phyloP scores from a whole-genome alignment of 2,888 invertebrate species.

The Morpho helenor region DNA sequence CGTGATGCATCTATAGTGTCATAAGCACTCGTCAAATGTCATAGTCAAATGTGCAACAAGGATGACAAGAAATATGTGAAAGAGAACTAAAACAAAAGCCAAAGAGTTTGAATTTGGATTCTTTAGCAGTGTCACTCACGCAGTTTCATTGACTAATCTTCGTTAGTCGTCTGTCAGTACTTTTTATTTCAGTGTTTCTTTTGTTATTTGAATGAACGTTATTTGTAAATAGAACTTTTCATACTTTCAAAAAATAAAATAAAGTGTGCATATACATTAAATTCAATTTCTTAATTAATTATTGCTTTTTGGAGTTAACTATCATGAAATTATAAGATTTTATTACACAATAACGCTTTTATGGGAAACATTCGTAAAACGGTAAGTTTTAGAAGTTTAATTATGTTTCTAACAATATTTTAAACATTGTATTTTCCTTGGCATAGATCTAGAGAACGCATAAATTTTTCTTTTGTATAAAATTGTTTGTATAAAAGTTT shows the following conservation, averaged over 20 bases:
- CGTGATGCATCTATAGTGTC: too few relatives aligned
- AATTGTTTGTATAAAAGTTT: not conserved
- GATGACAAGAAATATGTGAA: too few relatives aligned
- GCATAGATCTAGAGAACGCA: constrained; percentile 3
- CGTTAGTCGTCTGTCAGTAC: too few relatives aligned
- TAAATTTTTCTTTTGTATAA: not conserved
- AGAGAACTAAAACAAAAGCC: too few relatives aligned
- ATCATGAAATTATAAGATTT: constrained; percentile 23
- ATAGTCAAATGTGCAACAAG: too few relatives aligned
- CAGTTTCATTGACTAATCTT: too few relatives aligned
- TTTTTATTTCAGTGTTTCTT: constrained; percentile 8
- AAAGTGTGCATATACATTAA: constrained; percentile 1
- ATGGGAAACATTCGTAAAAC: constrained; percentile 29
- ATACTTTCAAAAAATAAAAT: constrained; percentile 4
- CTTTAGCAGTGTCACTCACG: too few relatives aligned
- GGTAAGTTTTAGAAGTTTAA: constrained; percentile 23
- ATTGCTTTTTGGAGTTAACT: constrained; percentile 8
- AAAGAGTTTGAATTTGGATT: too few relatives aligned
- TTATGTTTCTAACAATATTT: constrained; percentile 4
- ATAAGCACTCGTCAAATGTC: too few relatives aligned
- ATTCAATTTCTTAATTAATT: not conserved
- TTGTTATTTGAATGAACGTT: constrained; percentile 16
- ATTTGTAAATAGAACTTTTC: not conserved
- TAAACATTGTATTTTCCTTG: constrained; percentile 7
- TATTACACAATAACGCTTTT: constrained; percentile 23